These are phyloP conservation scores for Ophion obscuratus DNA, from an alignment of 2,888 invertebrate genomes.

Conservation along the genomic window DNA sequence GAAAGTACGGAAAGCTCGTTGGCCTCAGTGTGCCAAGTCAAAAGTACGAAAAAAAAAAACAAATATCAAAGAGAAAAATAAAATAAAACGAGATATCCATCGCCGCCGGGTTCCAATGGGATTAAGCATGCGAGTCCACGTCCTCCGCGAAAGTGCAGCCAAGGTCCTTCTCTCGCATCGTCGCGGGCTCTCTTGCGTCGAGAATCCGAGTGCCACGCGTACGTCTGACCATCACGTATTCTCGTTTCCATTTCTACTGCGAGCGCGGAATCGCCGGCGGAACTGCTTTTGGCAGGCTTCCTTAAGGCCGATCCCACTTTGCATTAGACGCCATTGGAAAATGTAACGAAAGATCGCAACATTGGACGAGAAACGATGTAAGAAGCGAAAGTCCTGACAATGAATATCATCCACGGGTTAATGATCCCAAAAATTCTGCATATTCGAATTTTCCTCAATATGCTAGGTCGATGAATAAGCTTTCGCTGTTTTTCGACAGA, in stretches of 20 bases:
- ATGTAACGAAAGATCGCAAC: slow-evolving; percentile 8
- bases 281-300: slow-evolving; percentile 32
- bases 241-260: slow-evolving; percentile 68
- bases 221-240: slow-evolving; percentile 63
- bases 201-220: slow-evolving; percentile 47
- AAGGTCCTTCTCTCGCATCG: slow-evolving; percentile 71
- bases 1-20: slow-evolving; percentile 70
- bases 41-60: slow-evolving; percentile 29
- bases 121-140: slow-evolving; percentile 77
- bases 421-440: background rate
- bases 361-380: background rate
- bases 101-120: slow-evolving; percentile 74
- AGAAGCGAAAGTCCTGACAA: background rate
- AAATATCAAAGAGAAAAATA: slow-evolving; percentile 10
- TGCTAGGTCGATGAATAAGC: too few relatives aligned
- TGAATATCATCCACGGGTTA: background rate
- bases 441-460: background rate
- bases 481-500: too few relatives aligned
- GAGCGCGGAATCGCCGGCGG: slow-evolving; percentile 40
- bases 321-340: slow-evolving; percentile 16
- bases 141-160: slow-evolving; percentile 80
- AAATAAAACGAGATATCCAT: slow-evolving; percentile 49
- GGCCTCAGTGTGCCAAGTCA: slow-evolving; percentile 26
- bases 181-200: slow-evolving; percentile 46
- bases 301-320: slow-evolving; percentile 2